These are phyloP conservation scores for Spatulosminthurus flaviceps DNA, from an alignment of 2,888 invertebrate genomes.

Conservation along the genomic window DNA sequence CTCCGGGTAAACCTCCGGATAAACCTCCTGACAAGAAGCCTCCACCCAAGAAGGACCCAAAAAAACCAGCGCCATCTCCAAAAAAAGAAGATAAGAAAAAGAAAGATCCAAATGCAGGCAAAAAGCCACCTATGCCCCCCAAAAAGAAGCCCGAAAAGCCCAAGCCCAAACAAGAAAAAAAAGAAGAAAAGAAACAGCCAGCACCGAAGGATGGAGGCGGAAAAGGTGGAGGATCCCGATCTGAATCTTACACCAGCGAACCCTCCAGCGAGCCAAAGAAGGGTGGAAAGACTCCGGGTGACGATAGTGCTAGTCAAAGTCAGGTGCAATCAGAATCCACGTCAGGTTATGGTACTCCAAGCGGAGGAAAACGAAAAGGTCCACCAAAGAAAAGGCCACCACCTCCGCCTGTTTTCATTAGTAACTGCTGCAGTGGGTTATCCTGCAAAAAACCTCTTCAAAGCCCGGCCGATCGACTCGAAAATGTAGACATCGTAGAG, in stretches of 20 bases:
- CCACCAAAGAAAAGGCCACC: not conserved
- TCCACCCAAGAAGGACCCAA: not conserved
- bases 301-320: not conserved
- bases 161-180: not conserved
- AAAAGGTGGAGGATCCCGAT: not conserved
- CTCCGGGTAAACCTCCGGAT: not conserved
- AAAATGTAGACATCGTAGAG: conserved; percentile 62
- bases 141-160: conserved; percentile 1
- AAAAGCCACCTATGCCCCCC: not conserved
- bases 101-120: not conserved
- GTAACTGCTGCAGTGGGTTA: conserved; percentile 26
- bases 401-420: conserved; percentile 44
- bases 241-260: not conserved
- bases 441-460: conserved; percentile 9
- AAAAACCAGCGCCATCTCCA: not conserved
- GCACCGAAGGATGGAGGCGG: not conserved
- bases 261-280: not conserved
- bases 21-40: not conserved
- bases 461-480: conserved; percentile 53
- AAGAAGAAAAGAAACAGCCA: not conserved
- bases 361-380: not conserved
- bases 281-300: not conserved
- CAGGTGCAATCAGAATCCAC: not conserved
- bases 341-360: not conserved
- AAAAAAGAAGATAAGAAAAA: not conserved